Percentiles rank a stretch among this genome's conserved stretches.
These are phyloP conservation scores for Cricetomys ansorgei DNA, from an alignment of 2,113 vertebrate genomes.

Conservation along the genomic window DNA sequence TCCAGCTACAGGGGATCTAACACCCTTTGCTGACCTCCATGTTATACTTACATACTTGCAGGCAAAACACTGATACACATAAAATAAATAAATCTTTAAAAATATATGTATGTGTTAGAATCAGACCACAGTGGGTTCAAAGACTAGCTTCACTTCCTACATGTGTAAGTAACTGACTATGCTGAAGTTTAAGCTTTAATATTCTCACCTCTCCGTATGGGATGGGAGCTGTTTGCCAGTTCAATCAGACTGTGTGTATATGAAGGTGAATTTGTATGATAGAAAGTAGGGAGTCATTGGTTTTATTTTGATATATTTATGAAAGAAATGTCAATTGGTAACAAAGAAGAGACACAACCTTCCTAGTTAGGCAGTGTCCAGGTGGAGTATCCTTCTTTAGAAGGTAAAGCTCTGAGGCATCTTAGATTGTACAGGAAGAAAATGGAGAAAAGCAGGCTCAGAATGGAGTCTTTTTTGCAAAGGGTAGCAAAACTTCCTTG, in stretches of 20 bases:
- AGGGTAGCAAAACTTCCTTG: not conserved
- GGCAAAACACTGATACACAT: not conserved
- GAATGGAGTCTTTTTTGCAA: not conserved
- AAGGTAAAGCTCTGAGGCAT: not conserved
- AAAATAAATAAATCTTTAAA: not conserved
- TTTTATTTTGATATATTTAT: constrained; percentile 36
- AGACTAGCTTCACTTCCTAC: not conserved
- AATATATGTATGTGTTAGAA: not conserved
- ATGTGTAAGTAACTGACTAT: not conserved
- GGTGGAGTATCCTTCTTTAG: not conserved
- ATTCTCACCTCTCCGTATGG: not conserved
- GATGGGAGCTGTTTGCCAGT: not conserved
- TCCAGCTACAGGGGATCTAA: too few species aligned
- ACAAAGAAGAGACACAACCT: not conserved
- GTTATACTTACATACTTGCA: too few species aligned
- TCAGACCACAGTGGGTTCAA: not conserved
- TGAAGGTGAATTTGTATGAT: not conserved
- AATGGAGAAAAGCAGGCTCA: not conserved
- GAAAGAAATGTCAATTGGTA: not conserved
- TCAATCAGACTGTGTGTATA: not conserved
- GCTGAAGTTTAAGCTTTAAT: not conserved
- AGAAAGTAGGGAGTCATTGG: not conserved
- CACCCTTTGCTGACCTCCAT: not conserved
- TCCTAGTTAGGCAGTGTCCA: not conserved
- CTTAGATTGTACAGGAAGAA: not conserved